Evolutionary conservation across 2,888 invertebrate genomes (phyloP).

Genomic region (Timema podura): DNA sequence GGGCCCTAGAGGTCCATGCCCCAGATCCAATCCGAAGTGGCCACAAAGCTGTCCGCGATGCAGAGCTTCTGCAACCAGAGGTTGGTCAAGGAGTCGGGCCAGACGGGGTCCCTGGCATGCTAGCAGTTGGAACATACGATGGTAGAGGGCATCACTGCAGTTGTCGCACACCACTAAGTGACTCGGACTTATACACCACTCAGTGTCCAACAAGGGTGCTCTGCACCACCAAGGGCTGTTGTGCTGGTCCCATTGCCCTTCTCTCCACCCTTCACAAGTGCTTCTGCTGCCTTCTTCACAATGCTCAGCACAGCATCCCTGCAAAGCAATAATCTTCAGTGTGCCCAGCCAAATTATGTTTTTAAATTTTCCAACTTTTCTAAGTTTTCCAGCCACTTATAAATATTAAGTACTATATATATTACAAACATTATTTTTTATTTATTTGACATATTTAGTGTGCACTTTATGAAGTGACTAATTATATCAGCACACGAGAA

Average conservation of each 20-base stretch:
- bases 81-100: slow-evolving; percentile 47
- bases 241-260: slow-evolving; percentile 36
- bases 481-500: too few species aligned
- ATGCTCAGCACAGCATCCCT: slow-evolving; percentile 87
- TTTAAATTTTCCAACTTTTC: too few species aligned
- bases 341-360: too few species aligned
- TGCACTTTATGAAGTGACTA: too few species aligned
- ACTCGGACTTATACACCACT: slow-evolving; percentile 65
- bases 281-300: slow-evolving; percentile 87
- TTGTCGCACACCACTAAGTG: slow-evolving; percentile 69
- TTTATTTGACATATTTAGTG: too few species aligned
- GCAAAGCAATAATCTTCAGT: too few species aligned
- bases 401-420: too few species aligned
- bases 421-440: too few species aligned
- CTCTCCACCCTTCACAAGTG: slow-evolving; percentile 67
- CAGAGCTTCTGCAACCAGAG: slow-evolving; percentile 59
- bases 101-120: slow-evolving; percentile 43
- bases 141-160: slow-evolving; percentile 67
- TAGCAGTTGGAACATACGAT: slow-evolving; percentile 66
- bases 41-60: slow-evolving; percentile 58
- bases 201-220: background rate
- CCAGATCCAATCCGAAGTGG: slow-evolving; percentile 59
- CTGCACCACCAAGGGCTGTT: background rate
- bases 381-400: too few species aligned
- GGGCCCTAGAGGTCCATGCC: slow-evolving; percentile 24